Evolutionary conservation across 2,113 vertebrate species (phyloP).

Genomic region (Nycticorax nycticorax): DNA sequence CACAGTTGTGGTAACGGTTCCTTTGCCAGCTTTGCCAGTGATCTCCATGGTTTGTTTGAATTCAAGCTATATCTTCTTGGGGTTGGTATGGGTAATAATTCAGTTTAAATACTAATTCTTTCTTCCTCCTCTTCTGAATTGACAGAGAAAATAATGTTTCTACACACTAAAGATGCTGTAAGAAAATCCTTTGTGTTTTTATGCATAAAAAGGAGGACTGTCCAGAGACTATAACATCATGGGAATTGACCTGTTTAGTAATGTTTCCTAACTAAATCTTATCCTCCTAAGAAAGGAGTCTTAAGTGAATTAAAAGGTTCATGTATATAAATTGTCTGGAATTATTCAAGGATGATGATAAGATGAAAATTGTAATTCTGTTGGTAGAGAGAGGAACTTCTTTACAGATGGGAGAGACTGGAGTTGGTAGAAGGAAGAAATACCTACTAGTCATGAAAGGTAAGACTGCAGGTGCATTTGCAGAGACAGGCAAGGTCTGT

Average conservation of each 20-base stretch:
- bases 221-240: background rate
- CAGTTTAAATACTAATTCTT: background rate
- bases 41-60: background rate
- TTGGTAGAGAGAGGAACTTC: background rate
- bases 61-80: background rate
- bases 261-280: background rate
- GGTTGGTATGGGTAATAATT: background rate
- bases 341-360: background rate
- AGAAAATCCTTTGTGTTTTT: background rate
- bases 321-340: background rate
- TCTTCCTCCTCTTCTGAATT: background rate
- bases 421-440: background rate
- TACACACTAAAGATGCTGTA: background rate
- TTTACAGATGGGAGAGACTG: background rate
- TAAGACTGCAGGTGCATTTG: background rate
- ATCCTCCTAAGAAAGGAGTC: background rate
- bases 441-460: background rate
- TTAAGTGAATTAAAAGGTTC: conserved; percentile 25
- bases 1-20: background rate
- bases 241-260: conserved; percentile 24
- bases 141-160: background rate
- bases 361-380: background rate
- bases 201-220: background rate
- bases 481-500: background rate
- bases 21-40: background rate